Base-by-base conservation (phyloP, 2,113 vertebrate genomes). In the Nesogale talazaci region DNA sequence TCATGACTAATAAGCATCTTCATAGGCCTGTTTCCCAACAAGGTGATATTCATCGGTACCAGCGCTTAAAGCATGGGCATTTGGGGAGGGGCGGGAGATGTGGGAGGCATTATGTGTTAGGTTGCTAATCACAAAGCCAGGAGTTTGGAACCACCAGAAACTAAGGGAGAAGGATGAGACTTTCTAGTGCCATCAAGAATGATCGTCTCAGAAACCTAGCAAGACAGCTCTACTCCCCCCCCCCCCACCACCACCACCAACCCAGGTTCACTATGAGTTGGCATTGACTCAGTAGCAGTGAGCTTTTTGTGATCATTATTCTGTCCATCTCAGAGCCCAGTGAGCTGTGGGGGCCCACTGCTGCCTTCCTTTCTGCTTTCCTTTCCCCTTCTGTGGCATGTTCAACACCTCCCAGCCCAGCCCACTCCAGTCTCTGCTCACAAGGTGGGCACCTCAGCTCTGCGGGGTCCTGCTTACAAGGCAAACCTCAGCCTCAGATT, bases 361-460 rank as follows among this genome's bases (percentile, higher is more conserved):
- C 31, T n/a, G 46, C 61, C 19, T 22, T 36, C 42, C 23, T 67
- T 15, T 56, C 34, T 22, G 25, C 4, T 6, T 23, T 20, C 10
- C n/a, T 11, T 12, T 14, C 3, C 0, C 67, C 61, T 17, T 87
- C 10, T 34, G 0, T 3, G 12, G 34, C 20, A 52, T 11, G 10
- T 52, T 52, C 46, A 34, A n/a, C 0, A 0, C 1, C 10, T 12
- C 46, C 46, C 46, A 52, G 9, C 1, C 25, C 59, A 15, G 12
- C 88, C 72, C 20, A 7, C 61, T 23, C 46, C 5, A 12, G 46
- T 67, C 3, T 46, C 19, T 29, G 38, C 23, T 78, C 15, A n/a
- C 12, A 19, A 16, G 27, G 1, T 1, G 27, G 67, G 40, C 57
- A 4, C 0, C 0, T 17, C 17, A 57, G 11, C 40, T 22, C 70